Percentiles rank a stretch among this genome's conserved stretches.
These are phyloP conservation scores for Gulo gulo DNA, from an alignment of 2,113 vertebrate genomes.

Conservation along the genomic window DNA sequence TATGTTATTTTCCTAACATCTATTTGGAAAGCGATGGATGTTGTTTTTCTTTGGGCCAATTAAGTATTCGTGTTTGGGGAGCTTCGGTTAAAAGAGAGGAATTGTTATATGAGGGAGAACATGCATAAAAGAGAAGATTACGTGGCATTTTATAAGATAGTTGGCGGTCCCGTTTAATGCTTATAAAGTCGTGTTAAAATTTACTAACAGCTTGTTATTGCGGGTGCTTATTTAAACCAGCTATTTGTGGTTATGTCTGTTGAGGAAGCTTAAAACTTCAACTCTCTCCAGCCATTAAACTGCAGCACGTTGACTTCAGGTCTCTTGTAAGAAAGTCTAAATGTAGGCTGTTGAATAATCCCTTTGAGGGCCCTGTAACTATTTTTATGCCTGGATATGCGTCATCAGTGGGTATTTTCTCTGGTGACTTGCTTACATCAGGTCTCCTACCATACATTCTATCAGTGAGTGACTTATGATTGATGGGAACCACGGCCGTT, in stretches of 20 bases:
- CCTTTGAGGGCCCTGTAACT: constrained; percentile 93
- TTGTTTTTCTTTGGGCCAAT: constrained; percentile 31
- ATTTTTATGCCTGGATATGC: constrained; percentile 99
- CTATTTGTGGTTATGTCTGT: constrained; percentile 84
- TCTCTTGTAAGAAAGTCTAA: constrained; percentile 91
- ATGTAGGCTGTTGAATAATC: constrained; percentile 96
- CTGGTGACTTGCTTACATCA: constrained; percentile 99
- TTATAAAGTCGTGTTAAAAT: constrained; percentile 76
- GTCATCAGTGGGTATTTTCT: constrained; percentile 99
- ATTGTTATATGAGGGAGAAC: constrained; percentile 28
- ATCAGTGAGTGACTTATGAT: constrained; percentile 92
- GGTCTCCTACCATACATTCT: constrained; percentile 97
- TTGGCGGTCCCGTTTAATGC: constrained; percentile 62
- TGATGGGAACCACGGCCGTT: constrained; percentile 91
- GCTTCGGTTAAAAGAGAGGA: neutral
- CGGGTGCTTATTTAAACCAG: constrained; percentile 81
- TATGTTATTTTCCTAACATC: constrained; percentile 1
- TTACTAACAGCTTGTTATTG: constrained; percentile 78
- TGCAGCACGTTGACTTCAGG: constrained; percentile 84
- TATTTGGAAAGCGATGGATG: neutral
- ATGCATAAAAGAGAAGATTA: constrained; percentile 37
- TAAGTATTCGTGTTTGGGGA: constrained; percentile 51
- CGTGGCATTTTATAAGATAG: constrained; percentile 66
- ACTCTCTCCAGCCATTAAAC: constrained; percentile 76
- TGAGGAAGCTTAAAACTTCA: constrained; percentile 85